phyloP scores from a whole-genome alignment of 2,888 invertebrate species.

The Eristalis tenax region DNA sequence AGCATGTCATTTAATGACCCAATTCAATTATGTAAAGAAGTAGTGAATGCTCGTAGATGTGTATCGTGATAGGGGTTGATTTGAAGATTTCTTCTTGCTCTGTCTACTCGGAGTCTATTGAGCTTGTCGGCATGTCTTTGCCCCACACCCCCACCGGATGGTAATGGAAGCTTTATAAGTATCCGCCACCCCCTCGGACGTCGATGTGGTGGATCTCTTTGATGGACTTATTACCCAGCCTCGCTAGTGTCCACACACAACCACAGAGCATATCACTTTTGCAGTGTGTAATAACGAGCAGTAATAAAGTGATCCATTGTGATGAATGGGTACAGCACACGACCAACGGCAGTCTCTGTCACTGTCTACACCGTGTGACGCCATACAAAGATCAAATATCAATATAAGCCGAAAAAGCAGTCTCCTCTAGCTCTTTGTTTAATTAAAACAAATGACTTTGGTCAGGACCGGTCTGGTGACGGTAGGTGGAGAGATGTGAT shows the following conservation, averaged over 20 bases:
- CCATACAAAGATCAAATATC: conserved; percentile 30
- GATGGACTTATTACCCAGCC: neutral
- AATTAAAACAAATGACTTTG: conserved; percentile 36
- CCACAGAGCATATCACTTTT: neutral
- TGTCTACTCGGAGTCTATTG: conserved; percentile 18
- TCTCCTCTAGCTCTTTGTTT: neutral
- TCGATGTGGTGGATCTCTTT: neutral
- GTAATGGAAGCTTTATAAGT: conserved; percentile 5
- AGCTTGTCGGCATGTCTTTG: neutral
- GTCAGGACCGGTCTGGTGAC: neutral
- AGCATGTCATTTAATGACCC: conserved; percentile 11
- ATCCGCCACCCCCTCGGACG: neutral
- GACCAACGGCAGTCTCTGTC: neutral
- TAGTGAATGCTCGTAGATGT: conserved; percentile 5
- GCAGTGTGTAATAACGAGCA: neutral
- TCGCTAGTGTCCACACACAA: neutral
- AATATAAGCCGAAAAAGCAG: conserved; percentile 17
- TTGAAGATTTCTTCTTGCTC: neutral
- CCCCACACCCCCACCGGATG: neutral
- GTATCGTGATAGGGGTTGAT: neutral
- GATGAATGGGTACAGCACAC: neutral
- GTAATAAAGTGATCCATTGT: neutral
- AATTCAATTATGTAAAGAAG: conserved; percentile 26
- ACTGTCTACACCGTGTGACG: neutral
- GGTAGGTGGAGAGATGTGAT: neutral